phyloP scores from a whole-genome alignment of 2,113 vertebrate species.

The Oxyruncus cristatus region DNA sequence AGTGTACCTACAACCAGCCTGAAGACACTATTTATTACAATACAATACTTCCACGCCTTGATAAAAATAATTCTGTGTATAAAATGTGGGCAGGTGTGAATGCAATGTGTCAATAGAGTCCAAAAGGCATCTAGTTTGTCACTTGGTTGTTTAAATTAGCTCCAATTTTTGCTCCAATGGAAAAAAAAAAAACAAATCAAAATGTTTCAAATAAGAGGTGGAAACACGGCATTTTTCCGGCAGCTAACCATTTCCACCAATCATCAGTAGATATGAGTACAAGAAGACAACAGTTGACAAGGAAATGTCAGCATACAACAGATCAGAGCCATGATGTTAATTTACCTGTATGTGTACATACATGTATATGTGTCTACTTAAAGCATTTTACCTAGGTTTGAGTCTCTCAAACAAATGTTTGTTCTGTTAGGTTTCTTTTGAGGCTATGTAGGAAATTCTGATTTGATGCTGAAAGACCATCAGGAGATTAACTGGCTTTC shows the following conservation, averaged over 20 bases:
- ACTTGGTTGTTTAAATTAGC: neutral
- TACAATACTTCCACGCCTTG: accelerated
- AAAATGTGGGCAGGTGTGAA: neutral
- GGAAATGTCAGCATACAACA: neutral
- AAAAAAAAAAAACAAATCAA: neutral
- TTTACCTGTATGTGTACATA: neutral
- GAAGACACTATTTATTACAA: neutral
- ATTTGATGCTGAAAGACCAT: neutral
- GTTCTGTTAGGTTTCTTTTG: neutral
- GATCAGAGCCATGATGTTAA: neutral
- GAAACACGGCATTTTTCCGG: neutral
- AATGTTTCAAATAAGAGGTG: neutral
- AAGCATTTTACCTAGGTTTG: neutral
- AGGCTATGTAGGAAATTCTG: neutral
- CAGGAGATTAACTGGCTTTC: neutral
- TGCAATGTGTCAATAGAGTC: neutral
- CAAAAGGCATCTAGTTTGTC: neutral
- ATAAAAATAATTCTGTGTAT: neutral
- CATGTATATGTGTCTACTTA: neutral
- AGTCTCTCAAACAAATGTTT: neutral
- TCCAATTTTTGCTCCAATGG: neutral
- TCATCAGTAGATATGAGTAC: neutral
- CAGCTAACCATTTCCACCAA: neutral
- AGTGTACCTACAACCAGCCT: neutral
- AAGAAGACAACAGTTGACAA: neutral